A percentile compares a stretch with the other conserved stretches of the same genome.
Evolutionary conservation across 2,113 vertebrate species (phyloP).

Genomic region (Hirundichthys speculiger): DNA sequence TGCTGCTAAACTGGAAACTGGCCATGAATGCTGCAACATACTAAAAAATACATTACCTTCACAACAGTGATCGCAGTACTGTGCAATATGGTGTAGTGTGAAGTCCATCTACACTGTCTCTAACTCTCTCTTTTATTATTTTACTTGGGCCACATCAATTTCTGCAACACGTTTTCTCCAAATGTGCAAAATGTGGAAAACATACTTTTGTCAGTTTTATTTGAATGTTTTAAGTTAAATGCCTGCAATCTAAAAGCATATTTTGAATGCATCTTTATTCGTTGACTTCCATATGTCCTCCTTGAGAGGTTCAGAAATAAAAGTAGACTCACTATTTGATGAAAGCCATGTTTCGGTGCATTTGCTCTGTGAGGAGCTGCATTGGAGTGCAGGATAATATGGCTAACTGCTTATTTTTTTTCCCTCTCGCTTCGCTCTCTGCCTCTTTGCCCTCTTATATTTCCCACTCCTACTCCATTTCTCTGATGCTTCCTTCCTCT

Average conservation of each 20-base stretch:
- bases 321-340: constrained; percentile 5
- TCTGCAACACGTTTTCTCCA: too few species aligned
- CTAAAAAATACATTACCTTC: too few species aligned
- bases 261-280: background rate
- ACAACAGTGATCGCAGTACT: too few species aligned
- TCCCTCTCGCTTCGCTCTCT: constrained; percentile 33
- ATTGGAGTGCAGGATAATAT: constrained; percentile 33
- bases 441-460: constrained; percentile 63
- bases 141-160: too few species aligned
- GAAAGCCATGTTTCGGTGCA: constrained; percentile 11
- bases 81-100: too few species aligned
- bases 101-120: too few species aligned
- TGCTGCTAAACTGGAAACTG: too few species aligned
- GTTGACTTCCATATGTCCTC: background rate
- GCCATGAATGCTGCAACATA: too few species aligned
- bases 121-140: too few species aligned
- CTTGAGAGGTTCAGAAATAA: constrained; percentile 21
- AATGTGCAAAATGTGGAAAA: too few species aligned
- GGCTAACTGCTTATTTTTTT: constrained; percentile 48
- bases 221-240: too few species aligned
- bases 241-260: background rate
- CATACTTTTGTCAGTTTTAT: too few species aligned
- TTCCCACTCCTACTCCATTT: constrained; percentile 69
- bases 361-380: constrained; percentile 20
- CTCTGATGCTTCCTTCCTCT: constrained; percentile 64